Conservation (phyloP, 92 coral and sea anemone genomes). For the Parazoanthus swiftii region DNA sequence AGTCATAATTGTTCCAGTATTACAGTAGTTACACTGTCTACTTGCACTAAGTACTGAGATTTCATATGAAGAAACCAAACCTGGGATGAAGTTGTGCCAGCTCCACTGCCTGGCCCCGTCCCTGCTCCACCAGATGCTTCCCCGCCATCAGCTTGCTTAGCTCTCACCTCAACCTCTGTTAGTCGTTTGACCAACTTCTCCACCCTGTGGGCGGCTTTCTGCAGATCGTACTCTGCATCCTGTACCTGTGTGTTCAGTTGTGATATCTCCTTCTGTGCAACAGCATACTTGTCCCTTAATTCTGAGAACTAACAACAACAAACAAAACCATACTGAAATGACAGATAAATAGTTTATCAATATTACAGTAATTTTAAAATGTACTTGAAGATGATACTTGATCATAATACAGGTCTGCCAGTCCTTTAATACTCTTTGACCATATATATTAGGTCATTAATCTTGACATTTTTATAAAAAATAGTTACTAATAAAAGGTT, state of each 20-base stretch:
- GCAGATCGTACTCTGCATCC: constrained; percentile 94
- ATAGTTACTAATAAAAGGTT: too few relatives aligned
- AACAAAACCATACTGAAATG: background rate
- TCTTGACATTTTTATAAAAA: too few relatives aligned
- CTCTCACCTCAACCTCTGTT: constrained; percentile 79
- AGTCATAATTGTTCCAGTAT: too few relatives aligned
- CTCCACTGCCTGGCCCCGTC: constrained; percentile 58
- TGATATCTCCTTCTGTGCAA: constrained; percentile 87
- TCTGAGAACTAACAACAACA: constrained; percentile 80
- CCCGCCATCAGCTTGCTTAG: constrained; percentile 81
- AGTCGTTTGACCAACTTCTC: constrained; percentile 91
- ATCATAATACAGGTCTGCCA: background rate
- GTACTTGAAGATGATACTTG: too few relatives aligned
- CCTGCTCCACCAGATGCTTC: constrained; percentile 71
- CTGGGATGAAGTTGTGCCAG: constrained; percentile 32
- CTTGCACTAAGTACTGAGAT: too few relatives aligned
- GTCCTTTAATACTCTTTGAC: too few relatives aligned
- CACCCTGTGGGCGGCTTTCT: constrained; percentile 93
- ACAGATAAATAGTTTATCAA: too few relatives aligned
- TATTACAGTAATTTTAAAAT: too few relatives aligned
- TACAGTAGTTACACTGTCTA: too few relatives aligned
- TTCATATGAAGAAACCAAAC: background rate
- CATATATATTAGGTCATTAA: too few relatives aligned
- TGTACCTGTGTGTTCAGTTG: constrained; percentile 88
- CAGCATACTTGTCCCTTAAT: constrained; percentile 92